phyloP scores from a whole-genome alignment of 2,113 vertebrate species.

The Chauna torquata region DNA sequence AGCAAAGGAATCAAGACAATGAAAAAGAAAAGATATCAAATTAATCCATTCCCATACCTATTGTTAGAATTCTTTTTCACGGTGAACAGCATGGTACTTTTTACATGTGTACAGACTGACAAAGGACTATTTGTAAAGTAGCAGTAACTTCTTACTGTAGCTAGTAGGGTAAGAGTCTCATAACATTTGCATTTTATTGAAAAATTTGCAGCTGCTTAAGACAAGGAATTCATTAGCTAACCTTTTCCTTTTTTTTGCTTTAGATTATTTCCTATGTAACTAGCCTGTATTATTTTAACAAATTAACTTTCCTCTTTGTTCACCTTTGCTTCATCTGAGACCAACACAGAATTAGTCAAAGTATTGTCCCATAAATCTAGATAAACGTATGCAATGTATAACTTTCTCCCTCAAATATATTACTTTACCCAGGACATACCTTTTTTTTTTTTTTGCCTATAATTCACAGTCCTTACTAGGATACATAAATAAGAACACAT shows the following conservation, averaged over 20 bases:
- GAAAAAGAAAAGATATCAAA: neutral
- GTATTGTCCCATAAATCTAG: neutral
- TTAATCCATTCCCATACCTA: neutral
- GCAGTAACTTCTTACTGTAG: neutral
- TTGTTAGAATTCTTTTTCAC: neutral
- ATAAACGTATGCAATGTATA: neutral
- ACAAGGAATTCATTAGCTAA: neutral
- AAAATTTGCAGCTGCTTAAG: neutral
- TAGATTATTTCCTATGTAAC: neutral
- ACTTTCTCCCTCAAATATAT: neutral
- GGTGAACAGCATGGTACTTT: neutral
- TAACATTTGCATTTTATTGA: neutral
- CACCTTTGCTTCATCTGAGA: neutral
- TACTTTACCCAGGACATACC: neutral
- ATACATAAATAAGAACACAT: neutral
- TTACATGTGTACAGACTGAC: neutral
- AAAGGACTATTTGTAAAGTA: neutral
- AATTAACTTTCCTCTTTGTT: neutral
- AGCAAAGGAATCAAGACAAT: neutral
- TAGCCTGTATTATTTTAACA: neutral
- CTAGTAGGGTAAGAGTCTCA: neutral
- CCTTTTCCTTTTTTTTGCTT: neutral
- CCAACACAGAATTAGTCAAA: neutral
- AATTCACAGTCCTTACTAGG: neutral
- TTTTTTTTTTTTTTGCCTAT: neutral